Percentiles rank a stretch among this genome's conserved stretches.
Conservation (phyloP, 2,113 vertebrate genomes). For the Dicentrarchus labrax region DNA sequence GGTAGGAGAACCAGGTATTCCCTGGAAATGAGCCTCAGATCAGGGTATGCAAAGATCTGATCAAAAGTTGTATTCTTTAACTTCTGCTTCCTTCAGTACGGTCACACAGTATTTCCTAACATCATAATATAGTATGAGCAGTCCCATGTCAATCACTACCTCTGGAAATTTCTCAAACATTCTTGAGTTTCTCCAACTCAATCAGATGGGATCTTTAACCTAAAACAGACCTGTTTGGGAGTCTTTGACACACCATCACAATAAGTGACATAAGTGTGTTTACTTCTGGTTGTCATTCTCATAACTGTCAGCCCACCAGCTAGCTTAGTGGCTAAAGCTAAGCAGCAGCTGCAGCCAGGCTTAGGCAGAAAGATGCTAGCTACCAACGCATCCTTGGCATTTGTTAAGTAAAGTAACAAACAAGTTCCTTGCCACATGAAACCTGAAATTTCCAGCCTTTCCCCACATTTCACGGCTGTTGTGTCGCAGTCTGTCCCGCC, state of each 20-base stretch:
- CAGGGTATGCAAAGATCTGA: background rate
- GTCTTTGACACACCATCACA: background rate
- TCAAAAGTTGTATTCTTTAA: background rate
- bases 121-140: background rate
- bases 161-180: background rate
- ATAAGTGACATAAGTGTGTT: slow-evolving; percentile 7
- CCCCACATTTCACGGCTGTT: background rate
- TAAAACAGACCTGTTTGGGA: background rate
- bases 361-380: slow-evolving; percentile 8
- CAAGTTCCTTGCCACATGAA: background rate
- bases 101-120: background rate
- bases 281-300: slow-evolving; percentile 22
- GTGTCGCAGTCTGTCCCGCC: background rate
- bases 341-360: slow-evolving; percentile 32
- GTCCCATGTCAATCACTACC: background rate
- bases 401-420: slow-evolving; percentile 4
- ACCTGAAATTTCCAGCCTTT: background rate
- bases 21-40: background rate
- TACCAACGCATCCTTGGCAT: background rate
- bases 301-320: slow-evolving; percentile 13
- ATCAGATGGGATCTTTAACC: background rate
- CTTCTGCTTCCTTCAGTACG: background rate
- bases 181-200: background rate
- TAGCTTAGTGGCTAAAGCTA: slow-evolving; percentile 27
- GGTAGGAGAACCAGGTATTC: background rate